phyloP scores from a whole-genome alignment of 2,888 invertebrate species.

The Lissonota sp. region DNA sequence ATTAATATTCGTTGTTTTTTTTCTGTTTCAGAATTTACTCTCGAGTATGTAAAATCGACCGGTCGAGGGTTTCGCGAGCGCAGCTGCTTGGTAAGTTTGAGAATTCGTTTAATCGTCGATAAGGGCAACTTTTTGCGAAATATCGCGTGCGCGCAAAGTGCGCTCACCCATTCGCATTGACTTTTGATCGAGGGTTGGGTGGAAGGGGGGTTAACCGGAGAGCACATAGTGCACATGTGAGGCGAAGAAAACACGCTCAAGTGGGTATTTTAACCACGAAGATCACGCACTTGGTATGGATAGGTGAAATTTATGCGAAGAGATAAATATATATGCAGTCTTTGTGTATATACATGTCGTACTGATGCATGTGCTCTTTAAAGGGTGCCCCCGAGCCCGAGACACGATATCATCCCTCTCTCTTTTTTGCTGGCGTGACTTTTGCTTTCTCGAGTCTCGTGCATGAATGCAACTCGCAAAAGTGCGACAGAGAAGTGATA shows the following conservation, averaged over 20 bases:
- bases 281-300: constrained; percentile 63
- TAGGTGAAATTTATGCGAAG: constrained; percentile 72
- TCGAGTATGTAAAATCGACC: too few species aligned
- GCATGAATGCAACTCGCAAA: neutral
- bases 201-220: neutral
- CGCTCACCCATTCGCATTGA: too few species aligned
- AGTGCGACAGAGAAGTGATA: constrained; percentile 12
- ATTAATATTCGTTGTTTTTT: too few species aligned
- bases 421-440: constrained; percentile 22
- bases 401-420: constrained; percentile 12
- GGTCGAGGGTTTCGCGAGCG: too few species aligned
- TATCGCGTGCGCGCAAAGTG: too few species aligned
- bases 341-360: constrained; percentile 28
- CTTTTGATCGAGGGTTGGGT: neutral
- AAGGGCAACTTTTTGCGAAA: too few species aligned
- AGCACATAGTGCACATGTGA: constrained; percentile 50
- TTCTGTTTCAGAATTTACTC: too few species aligned
- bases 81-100: too few species aligned
- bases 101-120: too few species aligned
- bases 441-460: constrained; percentile 36
- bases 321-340: constrained; percentile 63
- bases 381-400: constrained; percentile 1
- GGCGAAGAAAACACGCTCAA: constrained; percentile 42
- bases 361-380: constrained; percentile 21
- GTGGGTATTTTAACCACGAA: constrained; percentile 26